Percentiles rank a stretch among this genome's conserved stretches.
Conservation (phyloP, 2,888 invertebrate species). For the Campoletis raptor region DNA sequence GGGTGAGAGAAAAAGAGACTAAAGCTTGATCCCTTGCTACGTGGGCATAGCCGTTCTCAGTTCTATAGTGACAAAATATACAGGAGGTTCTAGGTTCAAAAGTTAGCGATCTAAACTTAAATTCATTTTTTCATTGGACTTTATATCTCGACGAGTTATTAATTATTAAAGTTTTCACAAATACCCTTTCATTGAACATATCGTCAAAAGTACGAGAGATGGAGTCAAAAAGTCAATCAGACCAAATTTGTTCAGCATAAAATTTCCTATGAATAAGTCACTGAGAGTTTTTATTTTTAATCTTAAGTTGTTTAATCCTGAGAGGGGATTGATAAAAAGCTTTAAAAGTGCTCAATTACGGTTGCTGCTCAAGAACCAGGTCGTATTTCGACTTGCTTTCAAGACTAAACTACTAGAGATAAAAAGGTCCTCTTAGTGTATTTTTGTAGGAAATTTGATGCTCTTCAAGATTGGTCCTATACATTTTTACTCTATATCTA, state of each 20-base stretch:
- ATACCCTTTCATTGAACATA: background rate
- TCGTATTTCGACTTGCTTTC: background rate
- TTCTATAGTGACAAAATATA: background rate
- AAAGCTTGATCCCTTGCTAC: constrained; percentile 24
- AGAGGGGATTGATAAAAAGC: background rate
- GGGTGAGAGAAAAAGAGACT: constrained; percentile 6
- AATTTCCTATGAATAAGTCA: background rate
- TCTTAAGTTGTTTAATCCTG: background rate
- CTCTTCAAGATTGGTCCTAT: background rate
- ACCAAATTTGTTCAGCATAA: background rate
- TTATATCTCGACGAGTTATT: background rate
- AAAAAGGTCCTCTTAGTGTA: background rate
- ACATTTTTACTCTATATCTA: background rate
- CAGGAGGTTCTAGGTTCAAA: background rate
- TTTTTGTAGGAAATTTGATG: background rate
- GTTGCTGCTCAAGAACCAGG: background rate
- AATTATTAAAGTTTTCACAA: background rate
- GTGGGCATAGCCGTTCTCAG: constrained; percentile 22
- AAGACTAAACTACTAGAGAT: background rate
- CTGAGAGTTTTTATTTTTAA: background rate
- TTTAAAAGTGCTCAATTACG: background rate
- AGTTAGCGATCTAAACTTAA: background rate
- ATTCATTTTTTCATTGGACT: background rate
- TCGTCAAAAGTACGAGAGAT: background rate
- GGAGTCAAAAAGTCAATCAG: background rate